phyloP scores from a whole-genome alignment of 2,888 invertebrate species.

The Dioctria rufipes region DNA sequence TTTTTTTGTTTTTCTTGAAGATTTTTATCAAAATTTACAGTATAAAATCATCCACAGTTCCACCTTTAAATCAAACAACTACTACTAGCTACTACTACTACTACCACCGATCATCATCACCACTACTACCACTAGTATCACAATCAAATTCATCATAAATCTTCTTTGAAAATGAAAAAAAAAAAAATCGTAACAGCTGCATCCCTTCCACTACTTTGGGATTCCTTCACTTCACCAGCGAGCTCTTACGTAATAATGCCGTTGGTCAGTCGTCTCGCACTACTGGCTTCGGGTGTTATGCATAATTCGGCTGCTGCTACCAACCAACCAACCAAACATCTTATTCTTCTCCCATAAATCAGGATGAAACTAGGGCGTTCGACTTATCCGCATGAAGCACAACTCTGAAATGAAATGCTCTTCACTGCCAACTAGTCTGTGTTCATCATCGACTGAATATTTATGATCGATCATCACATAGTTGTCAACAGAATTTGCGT shows the following conservation, averaged over 20 bases:
- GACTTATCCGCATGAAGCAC: slow-evolving; percentile 34
- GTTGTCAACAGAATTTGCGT: slow-evolving; percentile 33
- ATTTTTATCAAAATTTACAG: slow-evolving; percentile 39
- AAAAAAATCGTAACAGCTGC: slow-evolving; percentile 21
- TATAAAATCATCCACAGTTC: slow-evolving; percentile 49
- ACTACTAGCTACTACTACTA: slow-evolving; percentile 44
- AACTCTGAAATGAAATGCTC: neutral
- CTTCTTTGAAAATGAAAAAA: slow-evolving; percentile 38
- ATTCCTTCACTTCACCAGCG: slow-evolving; percentile 25
- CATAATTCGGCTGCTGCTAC: neutral
- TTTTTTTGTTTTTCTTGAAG: slow-evolving; percentile 29
- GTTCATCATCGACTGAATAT: slow-evolving; percentile 14
- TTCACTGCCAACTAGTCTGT: slow-evolving; percentile 26
- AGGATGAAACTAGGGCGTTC: slow-evolving; percentile 27
- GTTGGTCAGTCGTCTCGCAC: slow-evolving; percentile 5
- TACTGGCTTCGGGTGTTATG: slow-evolving; percentile 8
- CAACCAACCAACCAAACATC: no score
- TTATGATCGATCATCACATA: slow-evolving; percentile 37
- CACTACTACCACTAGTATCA: slow-evolving; percentile 41
- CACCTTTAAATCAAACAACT: slow-evolving; percentile 49
- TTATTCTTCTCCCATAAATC: slow-evolving; percentile 20
- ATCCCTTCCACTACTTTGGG: slow-evolving; percentile 25
- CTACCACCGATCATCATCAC: slow-evolving; percentile 31
- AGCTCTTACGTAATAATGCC: slow-evolving; percentile 25
- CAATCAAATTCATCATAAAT: slow-evolving; percentile 51